Conservation (phyloP, 2,113 vertebrate genomes). For the Equus quagga region DNA sequence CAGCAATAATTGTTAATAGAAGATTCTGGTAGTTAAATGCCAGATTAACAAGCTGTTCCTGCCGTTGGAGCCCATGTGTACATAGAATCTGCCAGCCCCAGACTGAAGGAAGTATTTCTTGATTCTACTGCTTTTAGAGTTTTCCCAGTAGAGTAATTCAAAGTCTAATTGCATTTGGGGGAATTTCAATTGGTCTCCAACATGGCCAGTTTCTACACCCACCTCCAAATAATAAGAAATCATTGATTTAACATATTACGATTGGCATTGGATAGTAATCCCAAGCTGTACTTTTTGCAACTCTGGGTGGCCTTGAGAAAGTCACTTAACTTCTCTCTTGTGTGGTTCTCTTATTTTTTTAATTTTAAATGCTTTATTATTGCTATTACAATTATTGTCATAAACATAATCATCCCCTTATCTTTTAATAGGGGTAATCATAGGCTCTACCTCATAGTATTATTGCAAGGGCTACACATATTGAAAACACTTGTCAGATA, state of each 20-base stretch:
- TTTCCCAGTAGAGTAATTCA: slow-evolving; percentile 66
- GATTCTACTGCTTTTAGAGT: slow-evolving; percentile 62
- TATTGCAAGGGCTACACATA: neutral
- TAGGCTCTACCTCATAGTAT: neutral
- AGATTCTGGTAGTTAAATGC: slow-evolving; percentile 68
- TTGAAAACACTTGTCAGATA: slow-evolving; percentile 16
- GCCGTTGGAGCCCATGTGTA: slow-evolving; percentile 60
- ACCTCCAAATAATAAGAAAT: slow-evolving; percentile 52
- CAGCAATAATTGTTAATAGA: slow-evolving; percentile 69
- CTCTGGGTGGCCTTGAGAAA: slow-evolving; percentile 45
- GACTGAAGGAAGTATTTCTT: slow-evolving; percentile 68
- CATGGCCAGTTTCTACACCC: neutral
- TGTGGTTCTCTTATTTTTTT: neutral
- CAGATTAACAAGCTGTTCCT: slow-evolving; percentile 75
- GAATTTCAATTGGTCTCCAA: slow-evolving; percentile 40
- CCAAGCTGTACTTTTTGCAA: neutral
- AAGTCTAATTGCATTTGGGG: slow-evolving; percentile 43
- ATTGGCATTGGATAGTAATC: neutral
- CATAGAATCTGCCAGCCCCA: slow-evolving; percentile 50
- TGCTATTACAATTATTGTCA: neutral
- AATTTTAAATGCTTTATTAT: slow-evolving; percentile 42
- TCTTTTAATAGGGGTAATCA: neutral
- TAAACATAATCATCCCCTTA: neutral
- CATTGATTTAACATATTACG: neutral
- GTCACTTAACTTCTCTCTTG: slow-evolving; percentile 33